These are phyloP conservation scores for Pavo muticus DNA, from an alignment of 2,113 vertebrate genomes.

Conservation along the genomic window DNA sequence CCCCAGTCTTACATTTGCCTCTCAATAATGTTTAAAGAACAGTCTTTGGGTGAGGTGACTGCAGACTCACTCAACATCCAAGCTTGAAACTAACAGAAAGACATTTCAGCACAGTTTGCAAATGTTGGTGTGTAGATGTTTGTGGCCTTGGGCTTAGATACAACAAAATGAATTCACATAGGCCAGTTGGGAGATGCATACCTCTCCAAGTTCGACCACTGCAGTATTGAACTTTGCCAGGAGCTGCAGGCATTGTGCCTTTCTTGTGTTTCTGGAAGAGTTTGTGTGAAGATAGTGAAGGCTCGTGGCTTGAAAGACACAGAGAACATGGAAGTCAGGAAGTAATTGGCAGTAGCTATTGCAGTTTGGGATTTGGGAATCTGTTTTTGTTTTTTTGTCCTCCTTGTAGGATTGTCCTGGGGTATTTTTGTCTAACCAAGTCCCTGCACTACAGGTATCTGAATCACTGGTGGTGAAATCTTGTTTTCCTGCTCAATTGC, in stretches of 20 bases:
- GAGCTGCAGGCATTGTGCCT: neutral
- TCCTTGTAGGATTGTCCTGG: neutral
- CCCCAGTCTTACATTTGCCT: neutral
- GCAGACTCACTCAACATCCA: neutral
- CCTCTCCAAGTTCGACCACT: neutral
- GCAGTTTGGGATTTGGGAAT: neutral
- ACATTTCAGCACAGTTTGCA: constrained; percentile 24
- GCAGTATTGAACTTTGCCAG: neutral
- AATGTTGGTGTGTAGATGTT: neutral
- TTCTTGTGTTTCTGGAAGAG: neutral
- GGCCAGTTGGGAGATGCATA: neutral
- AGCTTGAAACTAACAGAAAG: constrained; percentile 17
- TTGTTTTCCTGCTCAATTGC: neutral
- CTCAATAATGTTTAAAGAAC: neutral
- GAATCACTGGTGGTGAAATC: neutral
- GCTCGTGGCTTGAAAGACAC: neutral
- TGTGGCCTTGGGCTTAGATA: constrained; percentile 5
- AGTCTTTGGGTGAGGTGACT: neutral
- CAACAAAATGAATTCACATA: neutral
- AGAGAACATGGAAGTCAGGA: neutral
- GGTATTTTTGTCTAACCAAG: neutral
- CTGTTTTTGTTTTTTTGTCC: neutral
- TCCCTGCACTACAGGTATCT: neutral
- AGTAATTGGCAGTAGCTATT: neutral
- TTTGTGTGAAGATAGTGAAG: neutral